Base-by-base conservation (phyloP, 2,888 invertebrate species). In the Trissolcus brochymenae region DNA sequence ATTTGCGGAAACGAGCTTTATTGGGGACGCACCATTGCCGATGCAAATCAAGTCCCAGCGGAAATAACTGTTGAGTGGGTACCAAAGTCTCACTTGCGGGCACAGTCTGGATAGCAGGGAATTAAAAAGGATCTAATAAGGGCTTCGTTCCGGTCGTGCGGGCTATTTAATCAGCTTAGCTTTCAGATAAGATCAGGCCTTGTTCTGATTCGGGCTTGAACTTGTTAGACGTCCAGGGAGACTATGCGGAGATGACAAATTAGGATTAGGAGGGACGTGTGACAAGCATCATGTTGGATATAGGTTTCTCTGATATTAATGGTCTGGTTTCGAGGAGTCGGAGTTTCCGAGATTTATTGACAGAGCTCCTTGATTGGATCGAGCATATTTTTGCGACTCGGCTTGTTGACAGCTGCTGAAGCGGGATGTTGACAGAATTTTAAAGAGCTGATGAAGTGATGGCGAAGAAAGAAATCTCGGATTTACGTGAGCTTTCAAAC, bases 1-100 rank as follows among this genome's bases (percentile, higher is more conserved):
- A 65, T 53, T 59, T 70, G 71, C 74, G 70, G 70, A 74, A 78
- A 65, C 43, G 73, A 46, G 59, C 60, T 60, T 77, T 77, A 73
- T 77, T 73, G 72, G 59, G 65, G 55, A 70, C 46, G 61, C 51
- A 17, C 55, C 41, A 25, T 35, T 56, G 64, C 19, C 65, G 56
- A 70, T 68, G 73, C 70, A 73, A 73, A 73, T 78, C 50, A 78
- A 68, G 43, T 67, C 61, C 61, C 29, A 21, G 40, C 68, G 77
- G 72, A 77, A 72, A 67, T 77, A 72, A 71, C 46, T 51, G 65
- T 64, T 43, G 66, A 55, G 49, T 17, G 51, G 6, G 4, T 19
- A 13, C 17, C 51, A 6, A 19, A 17, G 51, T 51, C 19, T 51
- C 51, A 51, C 16, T 51, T 46, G 35, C 46, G 46, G 16, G n/a